Conservation (phyloP, 2,888 invertebrate species). For the Eulithis prunata region DNA sequence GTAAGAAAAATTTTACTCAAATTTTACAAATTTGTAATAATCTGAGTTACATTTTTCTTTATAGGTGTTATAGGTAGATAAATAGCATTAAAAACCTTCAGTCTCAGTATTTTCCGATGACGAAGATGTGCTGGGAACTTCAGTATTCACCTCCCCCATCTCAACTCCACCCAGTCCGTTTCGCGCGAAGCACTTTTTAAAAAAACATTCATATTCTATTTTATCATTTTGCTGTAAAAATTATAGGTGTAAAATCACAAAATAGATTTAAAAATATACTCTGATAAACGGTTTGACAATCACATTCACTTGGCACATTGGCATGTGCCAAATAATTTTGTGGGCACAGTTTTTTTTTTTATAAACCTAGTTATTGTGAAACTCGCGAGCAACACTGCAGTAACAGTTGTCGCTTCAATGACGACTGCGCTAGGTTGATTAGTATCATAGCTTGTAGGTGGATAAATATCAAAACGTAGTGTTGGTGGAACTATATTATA, state of each 20-base stretch:
- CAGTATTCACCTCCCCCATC: conserved; percentile 20
- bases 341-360: too few relatives aligned
- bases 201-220: not conserved
- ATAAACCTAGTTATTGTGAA: conserved; percentile 13
- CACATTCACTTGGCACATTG: conserved; percentile 1
- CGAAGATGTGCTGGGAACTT: conserved; percentile 7
- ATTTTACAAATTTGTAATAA: too few relatives aligned
- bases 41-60: too few relatives aligned
- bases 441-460: conserved; percentile 35
- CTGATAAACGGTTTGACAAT: not conserved
- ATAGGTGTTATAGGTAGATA: not conserved
- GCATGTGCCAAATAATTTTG: not conserved
- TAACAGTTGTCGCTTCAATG: conserved; percentile 48
- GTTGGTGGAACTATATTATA: conserved; percentile 16
- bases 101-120: conserved; percentile 14
- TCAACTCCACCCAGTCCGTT: conserved; percentile 2
- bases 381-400: conserved; percentile 41
- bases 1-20: too few relatives aligned
- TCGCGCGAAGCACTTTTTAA: not conserved
- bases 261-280: conserved; percentile 2
- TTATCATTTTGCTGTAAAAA: conserved; percentile 10
- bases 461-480: conserved; percentile 33
- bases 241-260: conserved; percentile 11
- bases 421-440: conserved; percentile 38
- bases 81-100: conserved; percentile 21